Evolutionary conservation across 1,140 invertebrate genomes (phyloP).

Genomic region (Ephestia elutella): DNA sequence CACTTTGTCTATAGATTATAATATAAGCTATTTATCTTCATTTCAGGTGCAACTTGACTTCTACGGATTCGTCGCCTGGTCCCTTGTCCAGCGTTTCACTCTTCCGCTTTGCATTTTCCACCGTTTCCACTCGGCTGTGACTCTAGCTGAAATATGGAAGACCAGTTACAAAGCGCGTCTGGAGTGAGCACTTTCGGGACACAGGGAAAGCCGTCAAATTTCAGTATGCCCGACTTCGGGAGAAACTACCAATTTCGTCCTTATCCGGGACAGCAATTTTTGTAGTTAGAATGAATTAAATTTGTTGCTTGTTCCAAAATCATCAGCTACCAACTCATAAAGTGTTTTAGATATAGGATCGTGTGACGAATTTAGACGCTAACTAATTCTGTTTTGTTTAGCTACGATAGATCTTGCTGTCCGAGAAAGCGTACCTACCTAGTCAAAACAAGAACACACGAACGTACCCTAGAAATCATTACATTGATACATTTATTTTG

Average conservation of each 20-base stretch:
- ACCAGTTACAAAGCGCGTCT: conserved; percentile 95
- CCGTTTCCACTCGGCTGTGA: conserved; percentile 97
- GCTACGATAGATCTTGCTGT: conserved; percentile 34
- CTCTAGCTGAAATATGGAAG: conserved; percentile 98
- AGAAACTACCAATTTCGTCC: conserved; percentile 56
- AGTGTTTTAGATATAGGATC: conserved; percentile 39
- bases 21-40: too few relatives aligned
- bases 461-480: conserved; percentile 18
- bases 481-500: conserved; percentile 32
- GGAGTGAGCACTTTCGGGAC: conserved; percentile 75
- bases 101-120: conserved; percentile 97
- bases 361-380: conserved; percentile 39
- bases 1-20: too few relatives aligned
- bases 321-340: conserved; percentile 44
- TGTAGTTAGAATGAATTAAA: conserved; percentile 48
- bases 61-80: conserved; percentile 96
- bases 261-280: conserved; percentile 63
- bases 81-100: conserved; percentile 93
- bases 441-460: conserved; percentile 7
- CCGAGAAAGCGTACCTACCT: conserved; percentile 29
- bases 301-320: conserved; percentile 50
- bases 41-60: conserved; percentile 87
- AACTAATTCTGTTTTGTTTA: conserved; percentile 28
- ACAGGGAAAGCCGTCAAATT: conserved; percentile 23
- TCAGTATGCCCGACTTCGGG: conserved; percentile 29